Conservation (phyloP, 2,797 vertebrate genomes). For the Rhinophrynus dorsalis region DNA sequence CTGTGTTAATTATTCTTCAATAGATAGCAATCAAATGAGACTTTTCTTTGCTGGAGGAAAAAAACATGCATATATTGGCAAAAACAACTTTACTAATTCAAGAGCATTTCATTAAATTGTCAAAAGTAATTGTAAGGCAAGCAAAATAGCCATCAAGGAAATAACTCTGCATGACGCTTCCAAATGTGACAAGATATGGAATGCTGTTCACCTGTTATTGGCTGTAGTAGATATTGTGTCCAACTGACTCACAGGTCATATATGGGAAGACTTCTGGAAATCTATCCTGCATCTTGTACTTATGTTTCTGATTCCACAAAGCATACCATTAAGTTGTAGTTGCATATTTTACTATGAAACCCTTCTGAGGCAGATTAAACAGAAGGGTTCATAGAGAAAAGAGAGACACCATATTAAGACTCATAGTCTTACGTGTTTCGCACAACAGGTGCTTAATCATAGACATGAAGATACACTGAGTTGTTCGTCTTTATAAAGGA, state of each 20-base stretch:
- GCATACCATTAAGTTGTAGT: neutral
- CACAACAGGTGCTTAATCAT: too few relatives aligned
- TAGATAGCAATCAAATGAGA: too few relatives aligned
- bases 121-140: constrained; percentile 2
- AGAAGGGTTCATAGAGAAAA: too few relatives aligned
- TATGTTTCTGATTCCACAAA: neutral
- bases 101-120: neutral
- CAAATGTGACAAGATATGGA: neutral
- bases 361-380: too few relatives aligned
- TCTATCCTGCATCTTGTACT: neutral
- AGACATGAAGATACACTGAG: too few relatives aligned
- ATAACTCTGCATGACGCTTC: neutral
- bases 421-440: too few relatives aligned
- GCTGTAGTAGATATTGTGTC: neutral
- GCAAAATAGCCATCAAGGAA: neutral
- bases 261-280: neutral
- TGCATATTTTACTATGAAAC: neutral
- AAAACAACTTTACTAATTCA: neutral
- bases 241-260: neutral
- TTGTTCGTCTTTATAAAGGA: too few relatives aligned
- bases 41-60: too few relatives aligned
- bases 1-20: too few relatives aligned
- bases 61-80: neutral
- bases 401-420: too few relatives aligned
- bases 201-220: neutral